Evolutionary conservation across 2,797 vertebrate species (phyloP).

Genomic region (Myotis daubentonii): DNA sequence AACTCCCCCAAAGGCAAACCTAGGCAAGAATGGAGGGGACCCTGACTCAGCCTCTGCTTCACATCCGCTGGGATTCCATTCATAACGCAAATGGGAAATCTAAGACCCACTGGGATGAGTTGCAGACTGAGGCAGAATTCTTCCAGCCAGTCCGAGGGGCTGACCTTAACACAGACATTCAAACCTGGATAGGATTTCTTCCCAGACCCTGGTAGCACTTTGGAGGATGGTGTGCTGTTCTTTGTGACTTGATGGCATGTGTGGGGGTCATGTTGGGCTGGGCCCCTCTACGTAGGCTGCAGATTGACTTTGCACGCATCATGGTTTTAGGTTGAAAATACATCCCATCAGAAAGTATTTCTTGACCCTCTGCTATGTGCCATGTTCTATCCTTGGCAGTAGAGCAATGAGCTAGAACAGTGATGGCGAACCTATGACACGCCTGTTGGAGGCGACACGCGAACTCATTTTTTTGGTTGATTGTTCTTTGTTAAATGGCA

Average conservation of each 20-base stretch:
- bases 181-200: background rate
- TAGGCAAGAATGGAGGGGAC: background rate
- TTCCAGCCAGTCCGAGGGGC: background rate
- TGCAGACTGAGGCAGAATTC: background rate
- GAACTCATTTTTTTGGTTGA: too few relatives aligned
- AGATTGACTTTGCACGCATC: background rate
- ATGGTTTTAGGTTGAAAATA: background rate
- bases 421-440: too few relatives aligned
- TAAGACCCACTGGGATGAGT: background rate
- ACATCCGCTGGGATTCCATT: background rate
- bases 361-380: background rate
- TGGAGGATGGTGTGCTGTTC: background rate
- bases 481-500: too few relatives aligned
- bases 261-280: background rate
- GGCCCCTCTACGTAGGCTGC: background rate
- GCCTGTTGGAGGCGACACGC: fast-evolving
- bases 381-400: background rate
- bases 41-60: background rate
- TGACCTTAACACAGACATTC: background rate
- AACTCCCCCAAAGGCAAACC: background rate
- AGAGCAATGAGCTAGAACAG: background rate
- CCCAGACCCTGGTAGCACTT: background rate
- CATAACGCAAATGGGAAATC: background rate
- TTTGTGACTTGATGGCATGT: background rate
- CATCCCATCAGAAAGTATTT: background rate